Evolutionary conservation across 1,140 invertebrate species (phyloP).

Genomic region (Drosophila albomicans): DNA sequence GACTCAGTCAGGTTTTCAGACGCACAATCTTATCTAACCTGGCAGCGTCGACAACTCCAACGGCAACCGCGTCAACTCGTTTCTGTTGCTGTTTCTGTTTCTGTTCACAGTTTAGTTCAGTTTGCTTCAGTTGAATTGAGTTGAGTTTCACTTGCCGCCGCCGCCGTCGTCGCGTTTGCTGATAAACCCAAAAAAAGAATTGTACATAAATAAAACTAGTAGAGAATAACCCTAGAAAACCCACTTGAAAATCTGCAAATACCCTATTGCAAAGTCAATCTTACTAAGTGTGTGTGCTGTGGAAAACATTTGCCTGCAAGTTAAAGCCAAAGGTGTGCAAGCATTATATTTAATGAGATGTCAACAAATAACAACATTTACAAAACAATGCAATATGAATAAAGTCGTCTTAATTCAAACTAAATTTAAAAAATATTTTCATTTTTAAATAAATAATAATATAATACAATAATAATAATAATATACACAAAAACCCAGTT

Average conservation of each 20-base stretch:
- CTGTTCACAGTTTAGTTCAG: slow-evolving; percentile 15
- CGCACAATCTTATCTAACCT: slow-evolving; percentile 83
- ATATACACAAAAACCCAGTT: no score
- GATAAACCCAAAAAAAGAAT: slow-evolving; percentile 52
- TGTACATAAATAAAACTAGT: background rate
- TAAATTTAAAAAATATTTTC: no score
- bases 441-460: no score
- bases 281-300: background rate
- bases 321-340: slow-evolving; percentile 1
- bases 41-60: slow-evolving; percentile 54
- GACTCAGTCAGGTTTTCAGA: slow-evolving; percentile 71
- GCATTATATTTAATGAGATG: background rate
- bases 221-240: slow-evolving; percentile 3
- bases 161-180: slow-evolving; percentile 53
- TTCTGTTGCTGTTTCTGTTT: slow-evolving; percentile 24
- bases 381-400: no score
- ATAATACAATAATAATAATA: no score
- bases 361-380: no score
- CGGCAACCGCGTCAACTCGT: slow-evolving; percentile 41
- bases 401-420: no score
- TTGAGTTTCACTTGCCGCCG: slow-evolving; percentile 77
- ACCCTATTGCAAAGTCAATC: background rate
- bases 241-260: slow-evolving; percentile 6
- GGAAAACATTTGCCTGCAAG: background rate
- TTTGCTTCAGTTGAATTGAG: slow-evolving; percentile 30